Percentiles rank a stretch among this genome's conserved stretches.
phyloP scores from a whole-genome alignment of 2,888 invertebrate species.

The Agrotis exclamationis region DNA sequence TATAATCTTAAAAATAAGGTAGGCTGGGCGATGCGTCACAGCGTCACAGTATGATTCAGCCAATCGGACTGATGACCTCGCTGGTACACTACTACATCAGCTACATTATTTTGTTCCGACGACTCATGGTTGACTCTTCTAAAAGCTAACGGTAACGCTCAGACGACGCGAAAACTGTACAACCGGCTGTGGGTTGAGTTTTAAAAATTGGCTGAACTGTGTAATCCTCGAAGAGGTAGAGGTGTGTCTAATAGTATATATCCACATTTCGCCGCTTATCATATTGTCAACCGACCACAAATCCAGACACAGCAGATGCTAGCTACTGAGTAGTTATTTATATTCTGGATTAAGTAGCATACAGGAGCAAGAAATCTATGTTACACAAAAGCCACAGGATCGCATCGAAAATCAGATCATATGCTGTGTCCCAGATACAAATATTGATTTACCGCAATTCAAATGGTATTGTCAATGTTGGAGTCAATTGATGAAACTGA shows the following conservation, averaged over 20 bases:
- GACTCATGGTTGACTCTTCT: conserved; percentile 75
- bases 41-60: conserved; percentile 77
- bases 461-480: conserved; percentile 32
- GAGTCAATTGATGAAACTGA: conserved; percentile 25
- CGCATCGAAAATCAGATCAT: conserved; percentile 59
- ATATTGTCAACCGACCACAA: not conserved
- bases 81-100: conserved; percentile 65
- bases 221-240: not conserved
- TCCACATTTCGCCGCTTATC: not conserved
- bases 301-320: not conserved
- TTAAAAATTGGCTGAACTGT: not conserved
- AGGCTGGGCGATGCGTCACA: conserved; percentile 65
- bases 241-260: not conserved
- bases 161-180: conserved; percentile 71
- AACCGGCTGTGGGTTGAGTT: conserved; percentile 63
- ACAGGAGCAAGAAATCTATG: conserved; percentile 17
- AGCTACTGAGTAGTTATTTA: not conserved
- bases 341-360: conserved; percentile 3
- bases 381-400: conserved; percentile 46
- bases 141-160: conserved; percentile 79
- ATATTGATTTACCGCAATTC: conserved; percentile 47
- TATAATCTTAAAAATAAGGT: conserved; percentile 55
- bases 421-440: conserved; percentile 53
- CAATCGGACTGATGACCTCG: conserved; percentile 83
- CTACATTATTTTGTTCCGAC: conserved; percentile 72